Evolutionary conservation across 2,888 invertebrate genomes (phyloP).

Genomic region (Parnassius apollo): DNA sequence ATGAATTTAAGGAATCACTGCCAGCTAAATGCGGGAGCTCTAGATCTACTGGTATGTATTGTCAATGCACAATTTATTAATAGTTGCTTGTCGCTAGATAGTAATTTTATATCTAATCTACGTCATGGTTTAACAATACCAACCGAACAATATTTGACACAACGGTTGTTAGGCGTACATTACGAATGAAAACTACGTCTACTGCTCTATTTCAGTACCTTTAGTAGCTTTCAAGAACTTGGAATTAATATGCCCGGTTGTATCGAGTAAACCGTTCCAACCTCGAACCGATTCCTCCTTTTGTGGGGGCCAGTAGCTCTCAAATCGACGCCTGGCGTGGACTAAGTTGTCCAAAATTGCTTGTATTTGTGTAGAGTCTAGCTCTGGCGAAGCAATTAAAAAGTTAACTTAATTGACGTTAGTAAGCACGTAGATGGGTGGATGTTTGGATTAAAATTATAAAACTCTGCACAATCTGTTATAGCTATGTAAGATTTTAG

Average conservation of each 20-base stretch:
- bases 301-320: conserved; percentile 62
- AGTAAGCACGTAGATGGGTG: conserved; percentile 43
- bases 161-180: background rate
- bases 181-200: conserved; percentile 39
- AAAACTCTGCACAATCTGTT: background rate
- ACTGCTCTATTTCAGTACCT: conserved; percentile 59
- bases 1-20: too few relatives aligned
- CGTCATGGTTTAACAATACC: background rate
- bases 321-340: conserved; percentile 59
- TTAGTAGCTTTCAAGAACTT: conserved; percentile 65
- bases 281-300: conserved; percentile 47
- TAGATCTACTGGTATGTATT: too few relatives aligned
- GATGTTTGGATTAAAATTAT: background rate
- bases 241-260: conserved; percentile 55
- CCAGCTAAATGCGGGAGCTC: too few relatives aligned
- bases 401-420: conserved; percentile 44
- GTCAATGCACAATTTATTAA: too few relatives aligned
- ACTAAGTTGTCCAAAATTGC: conserved; percentile 69
- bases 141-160: too few relatives aligned
- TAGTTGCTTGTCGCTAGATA: too few relatives aligned
- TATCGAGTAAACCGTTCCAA: conserved; percentile 63
- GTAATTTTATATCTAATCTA: too few relatives aligned
- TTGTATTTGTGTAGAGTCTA: conserved; percentile 69
- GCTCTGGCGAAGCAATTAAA: conserved; percentile 64
- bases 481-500: too few relatives aligned